These are phyloP conservation scores for Rhogogaster chlorosoma DNA, from an alignment of 2,888 invertebrate species.

Conservation along the genomic window DNA sequence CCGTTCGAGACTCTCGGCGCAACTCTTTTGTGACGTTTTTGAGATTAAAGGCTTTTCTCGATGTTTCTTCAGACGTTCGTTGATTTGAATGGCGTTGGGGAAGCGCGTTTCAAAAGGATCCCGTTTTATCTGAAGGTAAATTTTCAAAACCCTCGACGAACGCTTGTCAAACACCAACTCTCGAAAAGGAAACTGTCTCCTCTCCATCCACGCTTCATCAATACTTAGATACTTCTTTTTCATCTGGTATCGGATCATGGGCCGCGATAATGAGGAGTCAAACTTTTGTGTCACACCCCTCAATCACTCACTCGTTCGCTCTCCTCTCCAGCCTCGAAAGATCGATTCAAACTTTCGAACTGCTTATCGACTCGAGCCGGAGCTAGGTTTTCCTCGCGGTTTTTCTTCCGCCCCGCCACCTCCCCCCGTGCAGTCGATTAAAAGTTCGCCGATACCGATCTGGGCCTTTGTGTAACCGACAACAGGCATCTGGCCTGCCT, in stretches of 20 bases:
- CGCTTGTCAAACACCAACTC: not conserved
- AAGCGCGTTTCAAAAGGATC: not conserved
- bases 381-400: not conserved
- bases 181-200: not conserved
- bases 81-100: conserved; percentile 29
- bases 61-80: conserved; percentile 41
- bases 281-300: conserved; percentile 23
- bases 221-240: conserved; percentile 9
- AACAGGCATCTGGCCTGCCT: not conserved
- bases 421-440: not conserved
- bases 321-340: not conserved
- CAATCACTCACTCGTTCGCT: conserved; percentile 11
- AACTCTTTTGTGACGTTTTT: conserved; percentile 24
- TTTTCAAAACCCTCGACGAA: not conserved
- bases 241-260: conserved; percentile 12
- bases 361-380: conserved; percentile 15
- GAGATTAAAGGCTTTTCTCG: conserved; percentile 39
- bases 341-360: conserved; percentile 29
- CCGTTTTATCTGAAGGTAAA: not conserved
- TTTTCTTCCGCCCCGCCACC: not conserved
- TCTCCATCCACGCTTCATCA: not conserved
- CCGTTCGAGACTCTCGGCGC: conserved; percentile 14
- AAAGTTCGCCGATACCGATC: conserved; percentile 32
- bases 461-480: conserved; percentile 2
- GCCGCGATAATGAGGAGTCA: conserved; percentile 48